Conservation (phyloP, 1,140 invertebrate species). For the Drosophila prosaltans region DNA sequence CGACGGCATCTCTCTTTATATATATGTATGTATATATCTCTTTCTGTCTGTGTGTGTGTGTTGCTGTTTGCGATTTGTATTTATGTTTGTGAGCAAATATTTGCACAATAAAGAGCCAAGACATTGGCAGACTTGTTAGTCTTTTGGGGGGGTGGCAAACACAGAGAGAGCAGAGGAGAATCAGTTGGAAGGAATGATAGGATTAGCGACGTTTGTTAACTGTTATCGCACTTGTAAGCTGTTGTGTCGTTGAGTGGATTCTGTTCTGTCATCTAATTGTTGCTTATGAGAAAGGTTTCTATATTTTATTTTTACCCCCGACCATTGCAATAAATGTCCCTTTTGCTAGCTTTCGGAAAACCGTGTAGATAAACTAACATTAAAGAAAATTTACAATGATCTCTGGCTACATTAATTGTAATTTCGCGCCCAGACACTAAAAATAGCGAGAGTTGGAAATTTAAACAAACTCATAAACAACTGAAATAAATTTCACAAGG, state of each 20-base stretch:
- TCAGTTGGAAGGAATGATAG: conserved; percentile 47
- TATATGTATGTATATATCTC: neutral
- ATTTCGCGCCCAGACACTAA: conserved; percentile 2
- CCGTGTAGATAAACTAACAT: neutral
- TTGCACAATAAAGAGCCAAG: conserved; percentile 52
- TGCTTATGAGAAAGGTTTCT: conserved; percentile 46
- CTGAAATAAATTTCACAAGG: conserved; percentile 70
- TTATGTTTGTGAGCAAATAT: conserved; percentile 80
- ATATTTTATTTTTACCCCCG: conserved; percentile 28
- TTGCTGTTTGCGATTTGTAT: conserved; percentile 43
- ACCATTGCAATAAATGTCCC: conserved; percentile 30
- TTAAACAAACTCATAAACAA: conserved; percentile 64
- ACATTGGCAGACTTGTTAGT: conserved; percentile 4
- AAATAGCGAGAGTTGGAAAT: conserved; percentile 37
- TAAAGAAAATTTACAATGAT: conserved; percentile 12
- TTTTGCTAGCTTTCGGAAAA: conserved; percentile 33
- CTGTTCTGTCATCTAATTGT: conserved; percentile 47
- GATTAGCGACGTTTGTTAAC: conserved; percentile 76
- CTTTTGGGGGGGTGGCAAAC: no score
- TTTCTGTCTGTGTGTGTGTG: no score
- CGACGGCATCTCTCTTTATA: conserved; percentile 15
- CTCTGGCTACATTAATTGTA: conserved; percentile 10
- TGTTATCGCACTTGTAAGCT: conserved; percentile 76
- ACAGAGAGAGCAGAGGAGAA: conserved; percentile 21
- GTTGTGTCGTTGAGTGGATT: conserved; percentile 64